These are phyloP conservation scores for Chrysolina haemoptera DNA, from an alignment of 2,888 invertebrate genomes.

Conservation along the genomic window DNA sequence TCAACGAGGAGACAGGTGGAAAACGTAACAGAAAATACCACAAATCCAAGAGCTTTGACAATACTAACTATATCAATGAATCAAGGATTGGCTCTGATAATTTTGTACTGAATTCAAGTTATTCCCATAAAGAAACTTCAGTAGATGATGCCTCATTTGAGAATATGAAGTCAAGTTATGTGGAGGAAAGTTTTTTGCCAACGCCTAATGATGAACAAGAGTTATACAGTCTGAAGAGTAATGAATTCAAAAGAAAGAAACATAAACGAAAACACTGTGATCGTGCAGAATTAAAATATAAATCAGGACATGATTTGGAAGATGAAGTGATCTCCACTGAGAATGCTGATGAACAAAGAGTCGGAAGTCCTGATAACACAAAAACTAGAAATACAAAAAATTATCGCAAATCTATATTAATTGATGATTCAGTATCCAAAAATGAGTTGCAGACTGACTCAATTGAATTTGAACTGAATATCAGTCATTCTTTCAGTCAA, in stretches of 20 bases:
- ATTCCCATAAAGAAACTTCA: neutral
- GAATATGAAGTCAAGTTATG: neutral
- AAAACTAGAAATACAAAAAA: too few relatives aligned
- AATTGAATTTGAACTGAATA: too few relatives aligned
- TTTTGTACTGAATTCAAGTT: neutral
- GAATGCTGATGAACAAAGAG: neutral
- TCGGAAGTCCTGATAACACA: too few relatives aligned
- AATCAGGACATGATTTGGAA: neutral
- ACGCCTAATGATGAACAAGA: too few relatives aligned
- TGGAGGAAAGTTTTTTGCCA: neutral
- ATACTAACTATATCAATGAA: neutral
- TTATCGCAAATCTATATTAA: too few relatives aligned
- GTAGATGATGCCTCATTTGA: neutral
- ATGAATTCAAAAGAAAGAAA: constrained; percentile 3
- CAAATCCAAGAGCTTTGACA: neutral
- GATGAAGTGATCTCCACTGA: neutral
- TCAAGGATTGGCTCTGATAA: neutral
- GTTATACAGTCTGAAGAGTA: too few relatives aligned
- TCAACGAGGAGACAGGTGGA: neutral
- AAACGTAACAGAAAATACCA: neutral
- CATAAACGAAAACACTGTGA: neutral
- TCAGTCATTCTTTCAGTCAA: too few relatives aligned
- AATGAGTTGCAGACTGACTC: too few relatives aligned
- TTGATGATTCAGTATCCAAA: too few relatives aligned
- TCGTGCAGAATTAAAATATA: neutral